These are phyloP conservation scores for Anabas testudineus DNA, from an alignment of 2,797 vertebrate species.

Conservation along the genomic window DNA sequence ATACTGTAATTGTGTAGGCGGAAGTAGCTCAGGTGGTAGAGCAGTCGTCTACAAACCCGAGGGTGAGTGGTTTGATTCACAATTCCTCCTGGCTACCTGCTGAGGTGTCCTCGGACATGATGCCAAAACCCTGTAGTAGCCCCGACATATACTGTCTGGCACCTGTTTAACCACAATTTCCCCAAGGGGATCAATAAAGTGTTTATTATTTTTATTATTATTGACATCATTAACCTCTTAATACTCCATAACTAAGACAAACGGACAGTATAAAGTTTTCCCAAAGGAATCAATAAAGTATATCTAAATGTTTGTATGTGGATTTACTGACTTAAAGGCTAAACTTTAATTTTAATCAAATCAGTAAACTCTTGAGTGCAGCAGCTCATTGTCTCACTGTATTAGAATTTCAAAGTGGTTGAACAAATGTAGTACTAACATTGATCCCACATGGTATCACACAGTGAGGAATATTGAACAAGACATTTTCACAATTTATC, in stretches of 20 bases:
- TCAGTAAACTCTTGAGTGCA: constrained; percentile 25
- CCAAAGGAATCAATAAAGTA: no score
- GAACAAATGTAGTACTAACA: constrained; percentile 13
- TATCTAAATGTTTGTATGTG: no score
- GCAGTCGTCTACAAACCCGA: no score
- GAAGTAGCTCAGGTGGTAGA: no score
- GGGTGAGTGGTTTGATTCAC: no score
- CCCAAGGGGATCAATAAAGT: no score
- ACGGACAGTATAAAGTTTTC: constrained; percentile 40
- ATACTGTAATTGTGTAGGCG: no score
- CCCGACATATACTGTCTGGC: no score
- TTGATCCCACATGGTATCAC: constrained; percentile 39
- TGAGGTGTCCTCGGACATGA: no score
- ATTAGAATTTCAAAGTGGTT: constrained; percentile 31
- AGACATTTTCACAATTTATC: constrained; percentile 13
- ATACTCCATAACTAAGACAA: constrained; percentile 31
- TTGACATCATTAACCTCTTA: constrained; percentile 40
- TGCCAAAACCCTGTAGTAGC: neutral
- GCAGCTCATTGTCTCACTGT: constrained; percentile 9
- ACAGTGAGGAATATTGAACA: constrained; percentile 16
- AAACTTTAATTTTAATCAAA: constrained; percentile 32
- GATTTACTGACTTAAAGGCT: constrained; percentile 25
- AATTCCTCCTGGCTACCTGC: no score
- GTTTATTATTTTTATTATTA: no score
- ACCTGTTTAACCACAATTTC: no score